Conservation (phyloP, 2,888 invertebrate species). For the Neoascia interrupta region DNA sequence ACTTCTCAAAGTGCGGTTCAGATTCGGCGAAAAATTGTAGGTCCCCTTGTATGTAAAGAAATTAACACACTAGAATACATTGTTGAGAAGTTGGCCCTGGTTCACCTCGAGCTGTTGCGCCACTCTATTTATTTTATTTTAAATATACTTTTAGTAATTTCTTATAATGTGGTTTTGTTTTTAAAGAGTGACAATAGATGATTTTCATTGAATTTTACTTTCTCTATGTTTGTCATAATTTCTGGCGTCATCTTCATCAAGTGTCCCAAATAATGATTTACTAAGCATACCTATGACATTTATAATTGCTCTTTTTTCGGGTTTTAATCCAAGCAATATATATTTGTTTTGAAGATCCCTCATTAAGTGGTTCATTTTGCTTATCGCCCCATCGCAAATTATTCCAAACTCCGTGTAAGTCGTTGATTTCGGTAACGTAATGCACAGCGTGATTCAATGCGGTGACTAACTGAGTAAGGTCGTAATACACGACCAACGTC, state of each 20-base stretch:
- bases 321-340: background rate
- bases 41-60: too few relatives aligned
- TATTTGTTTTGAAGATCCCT: background rate
- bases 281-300: background rate
- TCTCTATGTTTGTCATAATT: constrained; percentile 8
- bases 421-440: background rate
- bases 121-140: too few relatives aligned
- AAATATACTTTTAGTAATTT: constrained; percentile 8
- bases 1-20: too few relatives aligned
- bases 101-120: too few relatives aligned
- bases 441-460: background rate
- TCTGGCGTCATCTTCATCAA: constrained; percentile 11
- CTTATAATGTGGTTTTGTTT: constrained; percentile 3
- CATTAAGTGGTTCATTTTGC: constrained; percentile 7
- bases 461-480: background rate
- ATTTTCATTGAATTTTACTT: background rate
- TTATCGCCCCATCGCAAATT: constrained; percentile 6
- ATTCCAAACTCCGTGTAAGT: background rate
- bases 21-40: too few relatives aligned
- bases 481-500: constrained; percentile 6
- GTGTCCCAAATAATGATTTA: background rate
- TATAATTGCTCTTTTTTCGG: background rate
- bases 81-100: too few relatives aligned
- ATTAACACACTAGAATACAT: too few relatives aligned
- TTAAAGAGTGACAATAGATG: background rate